These are phyloP conservation scores for Conopomorpha cramerella DNA, from an alignment of 1,140 invertebrate genomes.

Conservation along the genomic window DNA sequence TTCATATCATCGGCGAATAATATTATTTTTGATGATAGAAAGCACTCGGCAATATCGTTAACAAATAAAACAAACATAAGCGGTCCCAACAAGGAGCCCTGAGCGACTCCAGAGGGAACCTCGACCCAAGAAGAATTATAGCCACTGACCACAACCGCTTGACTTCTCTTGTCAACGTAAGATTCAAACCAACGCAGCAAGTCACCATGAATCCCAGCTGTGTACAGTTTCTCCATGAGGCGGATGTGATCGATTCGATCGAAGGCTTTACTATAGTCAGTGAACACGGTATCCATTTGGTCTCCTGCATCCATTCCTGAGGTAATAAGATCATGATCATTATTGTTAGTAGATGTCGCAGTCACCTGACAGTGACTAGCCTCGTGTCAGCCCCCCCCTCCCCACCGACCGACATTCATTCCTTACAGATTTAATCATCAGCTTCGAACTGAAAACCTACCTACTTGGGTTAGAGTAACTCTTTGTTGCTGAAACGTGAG, in stretches of 20 bases:
- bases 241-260: conserved; percentile 10
- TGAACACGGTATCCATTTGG: conserved; percentile 16
- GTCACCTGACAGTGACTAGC: no score
- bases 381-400: no score
- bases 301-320: conserved; percentile 5
- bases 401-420: no score
- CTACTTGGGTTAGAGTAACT: no score
- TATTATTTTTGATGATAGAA: no score
- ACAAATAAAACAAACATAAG: conserved; percentile 8
- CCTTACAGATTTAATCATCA: no score
- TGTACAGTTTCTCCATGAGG: conserved; percentile 6
- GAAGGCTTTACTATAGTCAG: conserved; percentile 20
- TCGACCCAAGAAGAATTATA: background rate
- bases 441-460: no score
- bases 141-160: conserved; percentile 10
- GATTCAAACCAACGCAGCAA: conserved; percentile 11
- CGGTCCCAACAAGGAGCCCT: conserved; percentile 12
- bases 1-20: no score
- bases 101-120: conserved; percentile 10
- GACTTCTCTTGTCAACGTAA: conserved; percentile 10
- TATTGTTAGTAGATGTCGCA: no score
- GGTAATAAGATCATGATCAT: conserved; percentile 5
- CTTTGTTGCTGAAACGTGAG: no score
- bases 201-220: no score
- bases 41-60: conserved; percentile 8